Base-by-base conservation (phyloP, 2,113 vertebrate species). In the Leptosomus discolor region DNA sequence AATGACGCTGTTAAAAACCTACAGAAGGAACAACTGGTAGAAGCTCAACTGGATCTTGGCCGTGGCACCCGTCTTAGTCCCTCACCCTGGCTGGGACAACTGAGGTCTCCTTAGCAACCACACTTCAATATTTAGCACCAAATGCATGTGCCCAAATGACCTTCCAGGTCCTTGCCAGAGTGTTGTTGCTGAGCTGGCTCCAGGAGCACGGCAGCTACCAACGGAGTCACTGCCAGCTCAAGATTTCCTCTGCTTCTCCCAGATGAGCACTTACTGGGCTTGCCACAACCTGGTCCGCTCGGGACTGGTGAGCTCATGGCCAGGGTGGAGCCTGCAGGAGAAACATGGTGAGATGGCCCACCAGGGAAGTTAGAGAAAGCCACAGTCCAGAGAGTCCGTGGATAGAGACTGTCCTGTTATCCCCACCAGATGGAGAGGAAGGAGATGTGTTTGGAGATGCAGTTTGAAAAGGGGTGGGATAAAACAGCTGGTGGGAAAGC, bases 51-150 rank as follows among this genome's bases (percentile, higher is more conserved):
- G 3, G 76, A 69, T 80, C 80, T 83, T 89, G 94, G 92, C 90
- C 0, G 0, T 1, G 9, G 82, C 51, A 45, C 34, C 58, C 0
- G 2, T 29, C 27, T 56, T 23, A 88, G 61, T 32, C 73, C 65
- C 70, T 85, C 0, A 1, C 20, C 46, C 75, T 91, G 91, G 85
- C 88, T 19, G 4, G 53, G 9, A 84, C 67, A 79, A 57, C 76
- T 2, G 3, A 91, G 39, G 3, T 74, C 90, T 94, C 89, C 93
- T 75, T 95, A 95, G 88, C 88, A 97, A 95, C 96, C 39, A 2
- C 53, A 64, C 45, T 71, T 88, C 95, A 94, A 93, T 92, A 71
- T 97, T 96, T 97, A 88, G 69, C 88, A 92, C 57, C 81, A 71
- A 71, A 78, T 16, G 5, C 63, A 39, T 67, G 69, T 93, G 74